These are phyloP conservation scores for Axis porcinus DNA, from an alignment of 2,113 vertebrate species.

Conservation along the genomic window DNA sequence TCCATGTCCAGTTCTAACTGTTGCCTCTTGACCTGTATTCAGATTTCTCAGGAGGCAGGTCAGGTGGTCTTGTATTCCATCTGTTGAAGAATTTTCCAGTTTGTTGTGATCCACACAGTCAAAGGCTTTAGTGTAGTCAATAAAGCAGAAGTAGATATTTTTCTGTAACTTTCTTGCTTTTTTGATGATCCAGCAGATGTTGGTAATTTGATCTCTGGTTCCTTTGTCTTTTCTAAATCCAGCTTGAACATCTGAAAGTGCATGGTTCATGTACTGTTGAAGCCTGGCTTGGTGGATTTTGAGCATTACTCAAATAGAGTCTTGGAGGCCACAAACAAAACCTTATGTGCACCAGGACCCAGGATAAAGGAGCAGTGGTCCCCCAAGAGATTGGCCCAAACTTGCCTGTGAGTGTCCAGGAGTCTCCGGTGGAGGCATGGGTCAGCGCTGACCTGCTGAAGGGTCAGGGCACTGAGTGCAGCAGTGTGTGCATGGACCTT, in stretches of 20 bases:
- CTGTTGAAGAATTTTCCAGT: background rate
- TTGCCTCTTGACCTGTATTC: background rate
- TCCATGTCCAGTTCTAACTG: background rate
- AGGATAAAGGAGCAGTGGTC: background rate
- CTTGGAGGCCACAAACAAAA: background rate
- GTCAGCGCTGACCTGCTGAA: background rate
- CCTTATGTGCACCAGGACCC: background rate
- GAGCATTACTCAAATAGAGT: background rate
- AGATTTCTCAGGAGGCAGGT: background rate
- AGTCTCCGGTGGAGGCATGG: accelerated
- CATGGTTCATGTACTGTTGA: background rate
- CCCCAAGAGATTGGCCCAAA: background rate
- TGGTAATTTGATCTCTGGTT: background rate
- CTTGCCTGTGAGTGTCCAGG: background rate
- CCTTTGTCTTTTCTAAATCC: background rate
- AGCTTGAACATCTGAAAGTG: background rate
- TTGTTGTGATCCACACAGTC: background rate
- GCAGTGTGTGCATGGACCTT: background rate
- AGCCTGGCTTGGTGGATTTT: background rate
- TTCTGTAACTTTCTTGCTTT: background rate
- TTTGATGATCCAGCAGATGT: background rate
- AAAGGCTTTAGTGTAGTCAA: background rate
- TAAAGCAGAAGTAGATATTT: background rate
- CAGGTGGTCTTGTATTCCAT: background rate
- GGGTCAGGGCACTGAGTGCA: background rate